Base-by-base conservation (phyloP, 2,888 invertebrate species). In the Cacoxenus indagator region DNA sequence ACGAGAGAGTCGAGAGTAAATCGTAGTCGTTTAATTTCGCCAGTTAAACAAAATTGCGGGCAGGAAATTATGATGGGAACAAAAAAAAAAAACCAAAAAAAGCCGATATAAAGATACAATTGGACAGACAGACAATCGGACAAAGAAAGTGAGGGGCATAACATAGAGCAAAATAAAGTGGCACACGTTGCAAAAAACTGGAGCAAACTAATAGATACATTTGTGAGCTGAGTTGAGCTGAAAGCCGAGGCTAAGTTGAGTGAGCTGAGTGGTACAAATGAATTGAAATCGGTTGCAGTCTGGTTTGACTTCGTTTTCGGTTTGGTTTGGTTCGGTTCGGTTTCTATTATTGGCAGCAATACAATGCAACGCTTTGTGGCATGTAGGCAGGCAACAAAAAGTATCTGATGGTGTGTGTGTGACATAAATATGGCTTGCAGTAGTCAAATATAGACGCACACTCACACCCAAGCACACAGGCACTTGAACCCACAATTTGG, bases 11-110 rank as follows among this genome's bases (percentile, higher is more conserved):
- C 51, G 54, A 57, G 46, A 59, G 55, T 67, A 45, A 76, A 75
- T 73, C 73, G 76, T 71, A 68, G 75, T 73, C 75, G 76, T 73
- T 76, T 76, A 76, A 76, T 76, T 76, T 76, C 71, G 73, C 75
- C 75, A 76, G 76, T 76, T 76, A 74, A 68, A 76, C 75, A 76
- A 76, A 76, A 76, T 76, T 62, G 22, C 29, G n/a, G 68, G 65
- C 67, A 68, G 45, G 31, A 37, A 46, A 46, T 27, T 26, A 62
- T 29, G 48, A 48, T 31, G 59, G 31, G 51, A 17, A 51, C 17
- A 51, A 9, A 17, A 19, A 9, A 51, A 19, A 11, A 22, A 19
- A 9, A 14, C 8, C 48, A 17, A 17, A 8, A 17, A 17, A 11
- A 3, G 19, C 46, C 6, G 48, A 48, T 8, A 17, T 5, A 51